These are phyloP conservation scores for Pseudorhombus dupliciocellatus DNA, from an alignment of 2,113 vertebrate genomes.

Conservation along the genomic window DNA sequence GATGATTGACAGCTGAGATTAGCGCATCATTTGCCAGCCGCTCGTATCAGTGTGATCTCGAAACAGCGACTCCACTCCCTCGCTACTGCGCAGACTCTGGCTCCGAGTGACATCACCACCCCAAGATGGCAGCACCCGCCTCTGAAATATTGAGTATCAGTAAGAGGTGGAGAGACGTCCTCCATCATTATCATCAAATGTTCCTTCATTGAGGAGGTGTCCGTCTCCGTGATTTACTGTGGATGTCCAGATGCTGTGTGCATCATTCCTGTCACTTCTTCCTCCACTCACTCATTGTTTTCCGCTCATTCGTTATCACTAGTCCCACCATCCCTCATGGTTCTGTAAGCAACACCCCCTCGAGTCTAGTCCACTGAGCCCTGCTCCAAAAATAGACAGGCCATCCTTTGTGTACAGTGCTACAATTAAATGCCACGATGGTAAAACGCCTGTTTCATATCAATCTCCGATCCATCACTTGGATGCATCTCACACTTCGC, in stretches of 20 bases:
- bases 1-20: too few species aligned
- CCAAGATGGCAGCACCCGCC: neutral
- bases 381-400: slow-evolving; percentile 37
- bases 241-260: slow-evolving; percentile 14
- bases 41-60: neutral
- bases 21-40: too few species aligned
- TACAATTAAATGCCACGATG: slow-evolving; percentile 41
- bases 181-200: neutral
- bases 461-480: slow-evolving; percentile 37
- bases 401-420: slow-evolving; percentile 18
- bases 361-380: slow-evolving; percentile 35
- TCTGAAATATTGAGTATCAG: neutral
- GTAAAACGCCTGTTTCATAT: slow-evolving; percentile 49
- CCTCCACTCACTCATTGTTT: slow-evolving; percentile 39
- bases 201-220: slow-evolving; percentile 15
- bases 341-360: slow-evolving; percentile 54
- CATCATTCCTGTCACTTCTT: slow-evolving; percentile 24
- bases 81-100: neutral
- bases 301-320: slow-evolving; percentile 34
- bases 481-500: slow-evolving; percentile 46
- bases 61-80: neutral
- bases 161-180: neutral
- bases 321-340: slow-evolving; percentile 43
- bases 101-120: neutral
- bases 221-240: slow-evolving; percentile 12